A percentile compares a stretch with the other conserved stretches of the same genome.
phyloP scores from a whole-genome alignment of 2,888 invertebrate species.

The Perizoma affinitatum region DNA sequence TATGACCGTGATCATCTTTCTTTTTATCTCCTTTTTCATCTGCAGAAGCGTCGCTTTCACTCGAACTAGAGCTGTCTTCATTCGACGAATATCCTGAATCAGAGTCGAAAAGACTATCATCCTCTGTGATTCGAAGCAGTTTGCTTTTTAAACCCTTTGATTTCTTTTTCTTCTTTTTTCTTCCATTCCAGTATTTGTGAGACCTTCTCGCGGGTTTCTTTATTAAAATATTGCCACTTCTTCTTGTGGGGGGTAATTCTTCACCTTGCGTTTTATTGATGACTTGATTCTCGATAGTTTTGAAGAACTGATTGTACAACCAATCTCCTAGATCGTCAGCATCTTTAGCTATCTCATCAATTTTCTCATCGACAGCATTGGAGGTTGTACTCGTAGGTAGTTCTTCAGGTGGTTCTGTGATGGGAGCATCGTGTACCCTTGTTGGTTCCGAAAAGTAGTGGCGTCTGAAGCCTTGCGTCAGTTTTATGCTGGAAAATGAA shows the following conservation, averaged over 20 bases:
- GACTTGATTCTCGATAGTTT: slow-evolving; percentile 74
- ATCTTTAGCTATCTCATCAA: slow-evolving; percentile 61
- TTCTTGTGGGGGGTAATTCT: slow-evolving; percentile 51
- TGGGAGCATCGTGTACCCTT: slow-evolving; percentile 34
- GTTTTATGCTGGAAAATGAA: slow-evolving; percentile 52
- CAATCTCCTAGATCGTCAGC: slow-evolving; percentile 73
- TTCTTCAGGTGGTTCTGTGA: slow-evolving; percentile 30
- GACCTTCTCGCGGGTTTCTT: slow-evolving; percentile 44
- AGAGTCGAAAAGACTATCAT: slow-evolving; percentile 70
- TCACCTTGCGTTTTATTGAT: slow-evolving; percentile 63
- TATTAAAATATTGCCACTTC: slow-evolving; percentile 46
- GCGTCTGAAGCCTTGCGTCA: slow-evolving; percentile 56
- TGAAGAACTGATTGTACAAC: slow-evolving; percentile 77
- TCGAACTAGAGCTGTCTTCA: slow-evolving; percentile 42
- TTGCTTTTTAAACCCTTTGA: slow-evolving; percentile 59
- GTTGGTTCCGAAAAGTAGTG: slow-evolving; percentile 50
- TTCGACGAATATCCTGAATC: slow-evolving; percentile 43
- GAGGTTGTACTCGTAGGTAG: slow-evolving; percentile 39
- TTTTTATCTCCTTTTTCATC: slow-evolving; percentile 30
- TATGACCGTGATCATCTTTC: slow-evolving; percentile 62
- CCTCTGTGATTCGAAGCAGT: slow-evolving; percentile 65
- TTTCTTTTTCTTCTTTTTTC: slow-evolving; percentile 45
- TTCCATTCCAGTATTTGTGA: slow-evolving; percentile 44
- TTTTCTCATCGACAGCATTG: slow-evolving; percentile 49
- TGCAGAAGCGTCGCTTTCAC: slow-evolving; percentile 30